Evolutionary conservation across 2,113 vertebrate species (phyloP).

Genomic region (Neomonachus schauinslandi): DNA sequence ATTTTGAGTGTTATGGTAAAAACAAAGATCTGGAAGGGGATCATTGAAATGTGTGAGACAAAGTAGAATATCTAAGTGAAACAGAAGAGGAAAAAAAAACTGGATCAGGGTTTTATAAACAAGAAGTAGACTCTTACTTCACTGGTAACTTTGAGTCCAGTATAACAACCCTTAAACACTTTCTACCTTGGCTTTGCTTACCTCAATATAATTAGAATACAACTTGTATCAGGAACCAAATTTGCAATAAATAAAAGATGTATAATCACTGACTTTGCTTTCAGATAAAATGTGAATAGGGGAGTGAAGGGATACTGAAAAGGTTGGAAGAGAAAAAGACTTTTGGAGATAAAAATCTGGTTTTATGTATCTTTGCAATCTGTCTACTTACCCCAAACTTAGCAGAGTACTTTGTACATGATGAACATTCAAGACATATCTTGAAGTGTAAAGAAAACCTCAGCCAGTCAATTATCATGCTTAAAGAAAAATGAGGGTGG

Average conservation of each 20-base stretch:
- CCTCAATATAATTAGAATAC: not conserved
- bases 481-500: not conserved
- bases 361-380: not conserved
- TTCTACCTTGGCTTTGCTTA: not conserved
- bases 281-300: not conserved
- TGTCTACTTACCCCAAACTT: not conserved
- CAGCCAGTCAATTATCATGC: not conserved
- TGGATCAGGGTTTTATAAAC: not conserved
- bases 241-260: not conserved
- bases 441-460: not conserved
- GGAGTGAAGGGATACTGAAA: not conserved
- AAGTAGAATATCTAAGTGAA: not conserved
- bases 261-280: not conserved
- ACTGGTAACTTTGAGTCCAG: not conserved
- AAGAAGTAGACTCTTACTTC: not conserved
- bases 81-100: slow-evolving; percentile 13
- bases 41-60: not conserved
- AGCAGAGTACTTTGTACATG: not conserved
- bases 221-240: not conserved
- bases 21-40: not conserved
- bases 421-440: not conserved
- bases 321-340: not conserved
- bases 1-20: not conserved
- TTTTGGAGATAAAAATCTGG: not conserved
- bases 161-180: not conserved